A percentile compares a stretch with the other conserved stretches of the same genome.
These are phyloP conservation scores for Salminus brasiliensis DNA, from an alignment of 2,113 vertebrate genomes.

Conservation along the genomic window DNA sequence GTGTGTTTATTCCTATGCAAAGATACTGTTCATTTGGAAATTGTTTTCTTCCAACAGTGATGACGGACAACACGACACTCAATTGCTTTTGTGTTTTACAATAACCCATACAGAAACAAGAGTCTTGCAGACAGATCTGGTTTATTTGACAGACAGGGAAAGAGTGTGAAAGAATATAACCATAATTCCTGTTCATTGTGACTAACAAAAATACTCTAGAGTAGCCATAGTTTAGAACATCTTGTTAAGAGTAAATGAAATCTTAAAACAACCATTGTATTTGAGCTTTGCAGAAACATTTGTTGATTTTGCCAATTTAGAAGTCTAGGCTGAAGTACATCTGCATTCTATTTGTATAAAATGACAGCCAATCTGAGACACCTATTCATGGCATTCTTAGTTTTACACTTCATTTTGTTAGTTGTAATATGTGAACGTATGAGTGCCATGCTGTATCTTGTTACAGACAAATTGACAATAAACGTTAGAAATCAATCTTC, in stretches of 20 bases:
- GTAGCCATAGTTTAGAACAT: not conserved
- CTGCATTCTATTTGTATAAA: not conserved
- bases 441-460: not conserved
- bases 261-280: not conserved
- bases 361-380: not conserved
- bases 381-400: not conserved
- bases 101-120: not conserved
- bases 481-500: conserved; percentile 11
- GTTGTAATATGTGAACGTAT: not conserved
- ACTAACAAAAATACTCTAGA: conserved; percentile 39
- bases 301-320: not conserved
- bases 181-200: conserved; percentile 7
- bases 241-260: not conserved
- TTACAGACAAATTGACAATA: conserved; percentile 10
- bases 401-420: too few relatives aligned
- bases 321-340: not conserved
- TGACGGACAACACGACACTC: too few relatives aligned
- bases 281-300: not conserved
- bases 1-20: too few relatives aligned
- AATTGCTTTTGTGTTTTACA: not conserved
- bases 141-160: conserved; percentile 54
- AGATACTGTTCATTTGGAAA: too few relatives aligned
- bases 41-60: too few relatives aligned
- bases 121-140: not conserved
- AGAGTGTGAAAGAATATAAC: conserved; percentile 30